A percentile compares a stretch with the other conserved stretches of the same genome.
phyloP scores from a whole-genome alignment of 2,113 vertebrate genomes.

The Manacus vitellinus region DNA sequence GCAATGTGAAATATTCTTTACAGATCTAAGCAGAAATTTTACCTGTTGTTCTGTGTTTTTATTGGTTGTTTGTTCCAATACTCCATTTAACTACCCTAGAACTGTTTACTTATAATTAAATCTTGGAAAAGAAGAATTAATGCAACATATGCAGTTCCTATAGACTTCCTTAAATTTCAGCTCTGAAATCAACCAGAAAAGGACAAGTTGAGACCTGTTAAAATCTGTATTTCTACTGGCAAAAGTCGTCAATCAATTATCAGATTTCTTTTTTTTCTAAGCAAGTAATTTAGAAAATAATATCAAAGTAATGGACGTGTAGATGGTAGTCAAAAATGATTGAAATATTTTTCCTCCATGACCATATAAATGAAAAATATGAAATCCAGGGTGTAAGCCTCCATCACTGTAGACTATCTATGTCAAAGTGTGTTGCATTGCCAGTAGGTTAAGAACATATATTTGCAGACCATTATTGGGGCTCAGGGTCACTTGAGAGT shows the following conservation, averaged over 20 bases:
- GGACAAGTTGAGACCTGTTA: not conserved
- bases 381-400: not conserved
- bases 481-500: not conserved
- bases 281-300: not conserved
- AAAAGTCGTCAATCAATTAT: not conserved
- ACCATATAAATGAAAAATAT: not conserved
- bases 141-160: not conserved
- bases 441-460: not conserved
- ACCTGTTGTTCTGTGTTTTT: not conserved
- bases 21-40: not conserved
- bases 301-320: not conserved
- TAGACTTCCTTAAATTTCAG: not conserved
- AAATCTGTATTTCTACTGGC: not conserved
- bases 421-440: not conserved
- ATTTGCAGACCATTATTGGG: not conserved
- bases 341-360: not conserved
- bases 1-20: not conserved
- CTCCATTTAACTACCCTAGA: not conserved
- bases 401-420: not conserved
- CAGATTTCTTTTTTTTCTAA: not conserved
- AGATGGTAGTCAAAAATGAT: not conserved
- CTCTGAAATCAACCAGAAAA: not conserved
- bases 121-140: not conserved
- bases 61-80: not conserved
- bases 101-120: not conserved